Evolutionary conservation across 2,888 invertebrate species (phyloP).

Genomic region (Lithophane leautieri): DNA sequence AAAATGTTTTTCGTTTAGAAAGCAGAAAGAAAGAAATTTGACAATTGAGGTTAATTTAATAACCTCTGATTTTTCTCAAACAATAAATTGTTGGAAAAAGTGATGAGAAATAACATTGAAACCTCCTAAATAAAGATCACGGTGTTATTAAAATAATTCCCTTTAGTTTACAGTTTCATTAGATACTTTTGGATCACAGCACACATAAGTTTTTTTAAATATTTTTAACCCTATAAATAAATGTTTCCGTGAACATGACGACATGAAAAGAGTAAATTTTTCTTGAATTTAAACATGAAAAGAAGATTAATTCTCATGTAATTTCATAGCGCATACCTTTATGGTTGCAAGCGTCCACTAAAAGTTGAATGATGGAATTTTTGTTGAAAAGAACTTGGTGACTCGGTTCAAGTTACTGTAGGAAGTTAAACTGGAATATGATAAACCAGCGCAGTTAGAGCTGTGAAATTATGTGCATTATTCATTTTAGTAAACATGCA

Average conservation of each 20-base stretch:
- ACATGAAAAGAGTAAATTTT: constrained; percentile 3
- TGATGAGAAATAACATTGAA: too few relatives aligned
- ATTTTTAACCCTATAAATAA: not conserved
- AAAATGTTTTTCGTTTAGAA: not conserved
- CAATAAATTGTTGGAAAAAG: not conserved
- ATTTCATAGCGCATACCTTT: constrained; percentile 49
- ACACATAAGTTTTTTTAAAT: not conserved
- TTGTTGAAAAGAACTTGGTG: constrained; percentile 44
- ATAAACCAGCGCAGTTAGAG: constrained; percentile 2
- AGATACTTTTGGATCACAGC: too few relatives aligned
- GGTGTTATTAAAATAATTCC: too few relatives aligned
- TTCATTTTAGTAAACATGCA: constrained; percentile 22
- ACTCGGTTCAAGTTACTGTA: constrained; percentile 26
- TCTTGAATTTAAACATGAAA: constrained; percentile 45
- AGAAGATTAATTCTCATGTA: constrained; percentile 43
- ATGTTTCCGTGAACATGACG: constrained; percentile 19
- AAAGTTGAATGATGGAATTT: constrained; percentile 35
- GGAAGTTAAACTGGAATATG: not conserved
- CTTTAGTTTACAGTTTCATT: not conserved
- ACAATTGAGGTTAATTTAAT: too few relatives aligned
- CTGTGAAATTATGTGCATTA: constrained; percentile 18
- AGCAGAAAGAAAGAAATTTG: too few relatives aligned
- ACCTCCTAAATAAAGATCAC: not conserved
- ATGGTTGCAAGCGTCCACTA: constrained; percentile 40
- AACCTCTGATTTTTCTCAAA: not conserved